Evolutionary conservation across 1,140 invertebrate species (phyloP).

Genomic region (Drosophila hydei): DNA sequence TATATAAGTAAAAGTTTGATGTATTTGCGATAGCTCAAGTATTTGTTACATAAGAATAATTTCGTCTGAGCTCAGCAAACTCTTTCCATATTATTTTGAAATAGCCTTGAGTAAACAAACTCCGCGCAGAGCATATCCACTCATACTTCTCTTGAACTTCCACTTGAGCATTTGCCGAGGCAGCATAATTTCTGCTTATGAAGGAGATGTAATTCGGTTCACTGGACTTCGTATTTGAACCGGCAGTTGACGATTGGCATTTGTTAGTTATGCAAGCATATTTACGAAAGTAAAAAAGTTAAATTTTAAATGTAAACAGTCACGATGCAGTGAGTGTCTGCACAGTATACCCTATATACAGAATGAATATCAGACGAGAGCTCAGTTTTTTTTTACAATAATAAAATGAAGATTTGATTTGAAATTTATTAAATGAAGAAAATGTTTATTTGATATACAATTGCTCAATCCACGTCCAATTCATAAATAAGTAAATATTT

Average conservation of each 20-base stretch:
- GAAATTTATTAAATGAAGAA: background rate
- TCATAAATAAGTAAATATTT: conserved; percentile 47
- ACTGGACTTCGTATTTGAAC: background rate
- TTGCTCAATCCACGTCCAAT: conserved; percentile 27
- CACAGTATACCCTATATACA: background rate
- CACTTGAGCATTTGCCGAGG: background rate
- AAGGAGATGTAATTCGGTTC: background rate
- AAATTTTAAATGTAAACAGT: background rate
- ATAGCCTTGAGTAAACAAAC: too few relatives aligned
- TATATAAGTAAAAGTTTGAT: too few relatives aligned
- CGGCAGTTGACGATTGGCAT: background rate
- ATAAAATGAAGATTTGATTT: background rate
- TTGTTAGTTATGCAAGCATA: conserved; percentile 1
- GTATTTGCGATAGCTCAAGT: too few relatives aligned
- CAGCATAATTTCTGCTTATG: background rate
- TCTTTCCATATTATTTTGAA: too few relatives aligned
- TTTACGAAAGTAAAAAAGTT: too few relatives aligned
- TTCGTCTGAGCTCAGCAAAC: too few relatives aligned
- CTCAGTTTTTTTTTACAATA: too few relatives aligned
- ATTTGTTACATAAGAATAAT: too few relatives aligned
- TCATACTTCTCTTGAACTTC: conserved; percentile 1
- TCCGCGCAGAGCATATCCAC: background rate
- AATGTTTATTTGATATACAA: conserved; percentile 33
- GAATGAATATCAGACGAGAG: background rate
- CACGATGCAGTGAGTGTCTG: background rate